These are phyloP conservation scores for Lepidochitona cinerea DNA, from an alignment of 2,888 invertebrate genomes.

Conservation along the genomic window DNA sequence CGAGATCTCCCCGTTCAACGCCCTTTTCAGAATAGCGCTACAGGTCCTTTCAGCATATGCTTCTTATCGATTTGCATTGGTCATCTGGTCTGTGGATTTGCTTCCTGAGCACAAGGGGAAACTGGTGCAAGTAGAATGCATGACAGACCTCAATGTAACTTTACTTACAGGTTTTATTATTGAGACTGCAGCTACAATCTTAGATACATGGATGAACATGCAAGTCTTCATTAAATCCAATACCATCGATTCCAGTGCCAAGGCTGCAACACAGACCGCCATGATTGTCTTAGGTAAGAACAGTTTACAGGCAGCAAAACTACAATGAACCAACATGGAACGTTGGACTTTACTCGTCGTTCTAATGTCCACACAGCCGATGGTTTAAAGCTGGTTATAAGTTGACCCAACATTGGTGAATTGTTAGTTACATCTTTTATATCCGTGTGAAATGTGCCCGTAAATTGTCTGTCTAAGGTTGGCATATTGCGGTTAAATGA, in stretches of 20 bases:
- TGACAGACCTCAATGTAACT: conserved; percentile 54
- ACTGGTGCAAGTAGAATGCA: conserved; percentile 49
- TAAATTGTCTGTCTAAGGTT: no score
- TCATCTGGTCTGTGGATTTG: conserved; percentile 60
- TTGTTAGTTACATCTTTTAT: no score
- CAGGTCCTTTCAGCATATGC: conserved; percentile 54
- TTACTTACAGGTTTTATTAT: conserved; percentile 48
- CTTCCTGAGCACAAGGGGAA: conserved; percentile 59
- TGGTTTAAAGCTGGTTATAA: no score
- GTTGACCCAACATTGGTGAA: no score
- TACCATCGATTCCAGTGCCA: conserved; percentile 51
- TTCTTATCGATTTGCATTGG: conserved; percentile 53
- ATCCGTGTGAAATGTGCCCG: no score
- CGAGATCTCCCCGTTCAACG: conserved; percentile 33
- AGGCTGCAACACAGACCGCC: conserved; percentile 48
- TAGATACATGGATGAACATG: conserved; percentile 57
- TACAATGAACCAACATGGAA: no score
- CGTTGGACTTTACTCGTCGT: no score
- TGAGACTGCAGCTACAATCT: conserved; percentile 52
- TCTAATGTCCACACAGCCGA: no score
- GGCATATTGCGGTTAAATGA: no score
- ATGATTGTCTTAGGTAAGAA: conserved; percentile 62
- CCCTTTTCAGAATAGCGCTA: conserved; percentile 39
- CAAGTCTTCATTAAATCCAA: conserved; percentile 44
- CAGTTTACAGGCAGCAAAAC: no score